A percentile compares a stretch with the other conserved stretches of the same genome.
Conservation (phyloP, 1,140 invertebrate species). For the Drosophila elegans region DNA sequence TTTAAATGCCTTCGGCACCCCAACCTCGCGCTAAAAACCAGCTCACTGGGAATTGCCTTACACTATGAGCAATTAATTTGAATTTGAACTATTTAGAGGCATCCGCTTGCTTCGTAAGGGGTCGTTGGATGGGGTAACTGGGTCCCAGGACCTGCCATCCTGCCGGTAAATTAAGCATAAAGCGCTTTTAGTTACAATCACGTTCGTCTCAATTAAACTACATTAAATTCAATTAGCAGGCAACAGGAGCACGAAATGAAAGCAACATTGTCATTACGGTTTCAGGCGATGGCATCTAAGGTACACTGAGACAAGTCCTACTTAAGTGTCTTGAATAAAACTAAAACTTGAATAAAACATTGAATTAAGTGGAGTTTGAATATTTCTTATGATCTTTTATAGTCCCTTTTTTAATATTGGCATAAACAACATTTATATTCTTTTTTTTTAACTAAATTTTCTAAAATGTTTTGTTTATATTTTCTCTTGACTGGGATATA, state of each 20-base stretch:
- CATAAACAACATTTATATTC: too few relatives aligned
- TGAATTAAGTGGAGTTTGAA: too few relatives aligned
- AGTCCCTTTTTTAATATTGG: too few relatives aligned
- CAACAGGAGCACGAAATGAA: slow-evolving; percentile 63
- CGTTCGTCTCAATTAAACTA: slow-evolving; percentile 84
- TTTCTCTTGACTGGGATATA: too few relatives aligned
- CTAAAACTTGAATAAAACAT: not conserved
- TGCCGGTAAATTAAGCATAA: slow-evolving; percentile 83
- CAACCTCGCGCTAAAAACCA: slow-evolving; percentile 4
- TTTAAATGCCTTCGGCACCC: slow-evolving; percentile 60
- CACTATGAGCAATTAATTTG: slow-evolving; percentile 74
- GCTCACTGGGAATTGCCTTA: slow-evolving; percentile 52
- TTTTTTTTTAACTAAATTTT: too few relatives aligned
- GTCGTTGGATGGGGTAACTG: slow-evolving; percentile 1
- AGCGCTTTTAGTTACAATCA: slow-evolving; percentile 83
- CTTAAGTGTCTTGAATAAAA: not conserved
- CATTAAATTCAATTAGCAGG: slow-evolving; percentile 83
- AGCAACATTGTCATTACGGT: slow-evolving; percentile 78
- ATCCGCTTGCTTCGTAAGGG: slow-evolving; percentile 45
- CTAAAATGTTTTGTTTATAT: too few relatives aligned
- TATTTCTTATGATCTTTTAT: too few relatives aligned
- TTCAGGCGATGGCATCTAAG: slow-evolving; percentile 33
- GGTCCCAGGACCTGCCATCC: slow-evolving; percentile 18
- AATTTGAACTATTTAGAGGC: slow-evolving; percentile 73
- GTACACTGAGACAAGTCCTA: slow-evolving; percentile 7